Base-by-base conservation (phyloP, 2,888 invertebrate genomes). In the Glyphotaelius pellucidus region DNA sequence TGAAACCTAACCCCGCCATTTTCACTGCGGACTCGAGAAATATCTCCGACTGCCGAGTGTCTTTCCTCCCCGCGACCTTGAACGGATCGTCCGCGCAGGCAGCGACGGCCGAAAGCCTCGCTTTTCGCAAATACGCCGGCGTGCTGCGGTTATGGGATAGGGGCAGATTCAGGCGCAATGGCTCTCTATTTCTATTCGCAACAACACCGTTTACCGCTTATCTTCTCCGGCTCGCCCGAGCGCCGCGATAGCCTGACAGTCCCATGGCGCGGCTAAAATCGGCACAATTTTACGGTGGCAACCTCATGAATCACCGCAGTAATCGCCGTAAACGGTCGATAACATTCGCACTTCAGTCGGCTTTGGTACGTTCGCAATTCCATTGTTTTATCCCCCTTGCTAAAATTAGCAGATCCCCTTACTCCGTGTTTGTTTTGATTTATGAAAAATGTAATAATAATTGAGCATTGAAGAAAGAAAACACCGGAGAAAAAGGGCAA, bases 31-130 rank as follows among this genome's bases (percentile, higher is more conserved):
- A 32, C 19, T 83, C 83, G 83, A 83, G 25, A 38, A 35, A 35
- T 35, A 83, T 85, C 85, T 42, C 25, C 85, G 42, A 35, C 30
- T 86, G 30, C 4, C 47, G 86, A 86, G 47, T 47, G 52, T 19
- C 52, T 67, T n/a, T 67, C 25, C 83, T 25, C 19, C 84, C 31
- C 89, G 81, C 80, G 88, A 38, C 88, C 88, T 89, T 89, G 88
- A 79, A 79, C 88, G 79, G 88, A 88, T 5, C 25, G 80, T 84
- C 81, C 35, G 91, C 88, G 80, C 25, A 67, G n/a, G 86, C 87
- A 47, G 35, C 79, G 86, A 80, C 80, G 79, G 87, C 86, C 88
- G 79, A 88, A 88, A 89, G 88, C 80, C 79, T 80, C 79, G 80
- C 35, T 89, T 89, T 80, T 89, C 79, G 80, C 88, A 35, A 79